These are phyloP conservation scores for Odontesthes bonariensis DNA, from an alignment of 2,113 vertebrate genomes.

Conservation along the genomic window DNA sequence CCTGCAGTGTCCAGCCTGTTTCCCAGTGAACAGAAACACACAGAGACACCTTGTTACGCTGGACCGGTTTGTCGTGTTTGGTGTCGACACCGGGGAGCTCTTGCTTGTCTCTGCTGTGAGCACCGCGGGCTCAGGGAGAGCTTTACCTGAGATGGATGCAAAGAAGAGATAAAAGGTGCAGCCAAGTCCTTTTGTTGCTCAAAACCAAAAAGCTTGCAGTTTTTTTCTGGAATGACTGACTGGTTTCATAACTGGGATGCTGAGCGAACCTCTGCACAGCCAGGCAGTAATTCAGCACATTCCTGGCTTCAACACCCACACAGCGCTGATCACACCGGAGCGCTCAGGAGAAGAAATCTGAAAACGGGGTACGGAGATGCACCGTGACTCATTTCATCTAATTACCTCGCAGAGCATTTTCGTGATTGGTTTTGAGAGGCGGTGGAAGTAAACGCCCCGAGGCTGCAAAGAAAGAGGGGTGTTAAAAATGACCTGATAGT, in stretches of 20 bases:
- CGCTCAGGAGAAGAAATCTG: neutral
- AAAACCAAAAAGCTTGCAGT: constrained; percentile 41
- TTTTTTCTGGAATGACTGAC: constrained; percentile 51
- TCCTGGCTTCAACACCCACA: constrained; percentile 38
- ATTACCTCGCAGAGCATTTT: constrained; percentile 36
- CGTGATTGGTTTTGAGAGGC: constrained; percentile 31
- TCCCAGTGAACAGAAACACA: constrained; percentile 1
- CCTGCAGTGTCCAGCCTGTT: neutral
- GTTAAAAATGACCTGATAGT: constrained; percentile 21
- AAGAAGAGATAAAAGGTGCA: constrained; percentile 36
- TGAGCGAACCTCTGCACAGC: constrained; percentile 45
- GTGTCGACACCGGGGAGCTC: constrained; percentile 17
- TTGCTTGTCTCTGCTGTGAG: constrained; percentile 5
- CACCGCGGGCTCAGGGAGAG: constrained; percentile 14
- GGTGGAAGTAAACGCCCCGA: constrained; percentile 31
- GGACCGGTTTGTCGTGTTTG: constrained; percentile 32
- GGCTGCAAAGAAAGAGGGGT: constrained; percentile 27
- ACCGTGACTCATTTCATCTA: constrained; percentile 29
- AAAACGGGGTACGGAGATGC: constrained; percentile 16
- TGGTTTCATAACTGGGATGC: constrained; percentile 57
- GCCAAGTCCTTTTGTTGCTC: constrained; percentile 49
- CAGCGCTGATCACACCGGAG: constrained; percentile 38
- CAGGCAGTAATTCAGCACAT: constrained; percentile 47
- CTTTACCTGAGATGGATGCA: constrained; percentile 34
- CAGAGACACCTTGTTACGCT: neutral